Evolutionary conservation across 2,113 vertebrate genomes (phyloP), one percentile per base, ranked within the genome.

Genomic region (Eptesicus fuscus): DNA sequence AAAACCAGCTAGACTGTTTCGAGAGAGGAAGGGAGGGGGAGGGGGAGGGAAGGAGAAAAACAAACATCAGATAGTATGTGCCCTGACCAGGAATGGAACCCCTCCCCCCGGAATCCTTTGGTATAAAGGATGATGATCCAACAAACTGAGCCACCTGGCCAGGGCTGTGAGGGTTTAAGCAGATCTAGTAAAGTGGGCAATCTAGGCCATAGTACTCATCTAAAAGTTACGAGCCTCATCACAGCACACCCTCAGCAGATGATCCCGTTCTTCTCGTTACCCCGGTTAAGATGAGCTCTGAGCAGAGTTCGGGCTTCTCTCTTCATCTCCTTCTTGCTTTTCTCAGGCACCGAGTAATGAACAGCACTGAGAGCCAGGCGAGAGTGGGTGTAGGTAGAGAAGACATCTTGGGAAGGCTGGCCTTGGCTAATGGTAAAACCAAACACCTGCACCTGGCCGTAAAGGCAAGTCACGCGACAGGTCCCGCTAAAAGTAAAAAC

Each of bases 391-490:
- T 98, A 97, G 0, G 99, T 98, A 0, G 99, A 99, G 92, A 99
- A 99, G 37, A 99, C 96, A 0, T 98, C 98, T 61, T 98, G 99
- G 0, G 98, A 97, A 95, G 99, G 98, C 96, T 99, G 99, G 28
- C 99, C 99, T 65, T 98, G 98, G 67, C 97, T 98, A 0, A 99
- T 98, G 49, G 98, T 98, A 95, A 99, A 99, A 2, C 99, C 99
- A 94, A 99, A 97, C 32, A 99, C 98, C 47, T 99, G 99, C n/a
- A 99, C 99, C 0, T 98, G 98, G 8, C 99, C 99, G 0, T 99
- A 99, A 25, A 99, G 97, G 97, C 99, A 99, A 1, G 98, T 99
- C 97, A 99, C 71, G 28, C 98, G 98, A 67, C 99, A 99, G 44
- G 98, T 98, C 5, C 99, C 99, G 0, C 98, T 98, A 63, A 99